Evolutionary conservation across 2,113 vertebrate genomes (phyloP), one percentile per base, ranked within the genome.

Genomic region (Tyrannus savana): DNA sequence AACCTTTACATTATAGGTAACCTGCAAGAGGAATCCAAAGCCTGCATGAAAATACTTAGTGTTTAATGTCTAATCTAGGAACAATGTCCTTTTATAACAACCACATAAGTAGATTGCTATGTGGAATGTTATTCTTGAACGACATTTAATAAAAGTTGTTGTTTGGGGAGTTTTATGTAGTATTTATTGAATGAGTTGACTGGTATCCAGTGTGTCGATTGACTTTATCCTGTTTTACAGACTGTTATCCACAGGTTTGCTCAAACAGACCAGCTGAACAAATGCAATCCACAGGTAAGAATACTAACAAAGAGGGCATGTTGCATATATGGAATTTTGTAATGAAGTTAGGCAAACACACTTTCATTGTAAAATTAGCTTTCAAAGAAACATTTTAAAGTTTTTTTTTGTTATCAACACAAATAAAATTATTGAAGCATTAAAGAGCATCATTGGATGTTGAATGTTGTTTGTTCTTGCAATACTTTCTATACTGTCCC

Each of bases 281-380:
- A 81, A 17, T 94, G 78, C 78, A 86, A 15, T 83, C 37, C 62
- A 44, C 73, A 98, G 97, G 98, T 98, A 98, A 98, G 97, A 27
- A 53, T 24, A 62, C 55, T 71, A 7, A 37, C 30, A 55, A 47
- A 74, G 28, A 53, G 3, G 8, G 1, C 23, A 35, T 21, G 12
- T 42, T 73, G 21, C 5, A 2, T 44, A 39, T 47, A 35, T 23
- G 10, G 15, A 58, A 35, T 82, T 63, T 56, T 78, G 22, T 55
- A 16, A 86, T 27, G 17, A 47, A 69, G 42, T 74, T 86, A 67
- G 47, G 6, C 10, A 86, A 93, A 64, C 33, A 22, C 14, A 44
- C 9, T 79, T 93, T 67, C 7, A 46, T 31, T 28, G 28, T 31
- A n/a, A 67, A 89, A 58, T 14, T 37, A 41, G 3, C 35, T 60